Percentiles rank a stretch among this genome's conserved stretches.
These are phyloP conservation scores for Lagopus muta DNA, from an alignment of 2,113 vertebrate genomes.

Conservation along the genomic window DNA sequence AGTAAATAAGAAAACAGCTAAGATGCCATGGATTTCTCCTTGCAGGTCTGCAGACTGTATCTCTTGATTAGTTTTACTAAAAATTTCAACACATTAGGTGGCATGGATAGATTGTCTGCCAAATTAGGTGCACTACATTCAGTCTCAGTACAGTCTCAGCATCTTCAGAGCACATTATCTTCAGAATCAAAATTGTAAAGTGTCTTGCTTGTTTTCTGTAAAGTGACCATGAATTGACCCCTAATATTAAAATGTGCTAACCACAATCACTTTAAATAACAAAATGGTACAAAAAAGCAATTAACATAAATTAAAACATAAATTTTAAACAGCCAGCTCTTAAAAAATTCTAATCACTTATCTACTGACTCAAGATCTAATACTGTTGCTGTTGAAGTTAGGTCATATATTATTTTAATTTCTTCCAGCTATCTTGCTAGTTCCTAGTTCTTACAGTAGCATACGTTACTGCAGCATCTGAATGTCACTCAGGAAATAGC, in stretches of 20 bases:
- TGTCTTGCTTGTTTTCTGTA: neutral
- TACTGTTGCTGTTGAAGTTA: neutral
- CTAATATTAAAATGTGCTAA: neutral
- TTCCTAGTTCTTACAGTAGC: neutral
- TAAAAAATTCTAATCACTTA: constrained; percentile 7
- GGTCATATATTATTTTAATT: constrained; percentile 40
- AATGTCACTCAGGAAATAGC: neutral
- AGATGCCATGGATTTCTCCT: neutral
- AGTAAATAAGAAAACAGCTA: neutral
- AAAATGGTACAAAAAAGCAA: neutral
- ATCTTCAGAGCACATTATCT: neutral
- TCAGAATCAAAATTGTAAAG: neutral
- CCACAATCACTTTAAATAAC: neutral
- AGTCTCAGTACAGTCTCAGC: neutral
- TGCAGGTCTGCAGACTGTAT: neutral
- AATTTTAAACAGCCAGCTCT: neutral
- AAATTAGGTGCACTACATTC: neutral
- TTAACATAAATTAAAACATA: constrained; percentile 38
- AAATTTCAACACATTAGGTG: neutral
- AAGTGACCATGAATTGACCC: neutral
- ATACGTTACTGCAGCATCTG: neutral
- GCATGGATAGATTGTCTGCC: neutral
- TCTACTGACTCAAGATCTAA: constrained; percentile 13
- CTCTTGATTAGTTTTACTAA: neutral
- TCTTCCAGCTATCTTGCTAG: neutral